Evolutionary conservation across 2,888 invertebrate genomes (phyloP).

Genomic region (Orchesellides sinensis): DNA sequence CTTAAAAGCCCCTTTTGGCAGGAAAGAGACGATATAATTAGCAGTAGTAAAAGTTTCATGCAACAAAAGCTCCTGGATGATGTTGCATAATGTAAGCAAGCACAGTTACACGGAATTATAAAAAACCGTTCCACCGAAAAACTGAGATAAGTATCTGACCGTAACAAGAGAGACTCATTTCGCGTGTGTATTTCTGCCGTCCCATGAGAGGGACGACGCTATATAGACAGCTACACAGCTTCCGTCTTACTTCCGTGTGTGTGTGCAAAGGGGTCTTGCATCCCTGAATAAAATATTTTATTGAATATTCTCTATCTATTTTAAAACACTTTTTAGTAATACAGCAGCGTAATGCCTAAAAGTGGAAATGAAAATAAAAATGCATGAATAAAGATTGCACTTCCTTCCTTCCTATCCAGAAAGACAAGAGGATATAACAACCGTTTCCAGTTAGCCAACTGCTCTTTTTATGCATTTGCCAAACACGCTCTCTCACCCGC

Average conservation of each 20-base stretch:
- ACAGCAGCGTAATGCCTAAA: too few species aligned
- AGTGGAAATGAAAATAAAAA: not conserved
- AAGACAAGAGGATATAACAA: not conserved
- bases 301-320: too few species aligned
- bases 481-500: too few species aligned
- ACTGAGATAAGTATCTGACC: slow-evolving; percentile 2
- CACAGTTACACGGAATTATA: not conserved
- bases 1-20: not conserved
- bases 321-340: too few species aligned
- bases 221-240: too few species aligned
- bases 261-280: too few species aligned
- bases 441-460: not conserved
- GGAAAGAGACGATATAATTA: slow-evolving; percentile 2
- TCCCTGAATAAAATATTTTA: not conserved
- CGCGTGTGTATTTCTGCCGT: slow-evolving; percentile 6
- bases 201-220: too few species aligned
- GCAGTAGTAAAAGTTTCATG: slow-evolving; percentile 6
- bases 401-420: not conserved
- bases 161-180: not conserved
- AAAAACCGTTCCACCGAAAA: too few species aligned
- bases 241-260: too few species aligned
- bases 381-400: not conserved
- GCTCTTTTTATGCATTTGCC: not conserved
- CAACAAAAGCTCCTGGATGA: too few species aligned
- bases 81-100: not conserved